Percentiles rank a stretch among this genome's conserved stretches.
Evolutionary conservation across 2,797 vertebrate species (phyloP).

Genomic region (Anisognathus igniventris): DNA sequence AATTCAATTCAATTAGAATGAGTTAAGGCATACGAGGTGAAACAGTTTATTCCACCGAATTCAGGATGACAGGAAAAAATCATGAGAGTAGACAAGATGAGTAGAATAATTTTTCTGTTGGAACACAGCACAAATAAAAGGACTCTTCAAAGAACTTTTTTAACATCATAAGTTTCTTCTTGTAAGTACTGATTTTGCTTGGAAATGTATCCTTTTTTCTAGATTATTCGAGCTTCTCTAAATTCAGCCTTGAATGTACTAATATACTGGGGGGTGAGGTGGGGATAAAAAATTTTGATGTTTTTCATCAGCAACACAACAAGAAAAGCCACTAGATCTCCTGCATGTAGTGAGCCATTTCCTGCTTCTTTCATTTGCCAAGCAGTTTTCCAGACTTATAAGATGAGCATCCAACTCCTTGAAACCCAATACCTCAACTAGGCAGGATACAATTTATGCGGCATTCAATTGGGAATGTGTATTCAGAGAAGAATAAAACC

Average conservation of each 20-base stretch:
- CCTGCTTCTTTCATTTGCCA: neutral
- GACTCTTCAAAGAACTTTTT: neutral
- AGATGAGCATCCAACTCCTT: neutral
- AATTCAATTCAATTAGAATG: constrained; percentile 35
- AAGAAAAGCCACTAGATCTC: neutral
- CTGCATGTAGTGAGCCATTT: neutral
- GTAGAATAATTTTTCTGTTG: constrained; percentile 18
- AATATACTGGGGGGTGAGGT: neutral
- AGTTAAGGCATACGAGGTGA: neutral
- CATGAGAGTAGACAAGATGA: constrained; percentile 2
- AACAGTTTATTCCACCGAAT: constrained; percentile 42
- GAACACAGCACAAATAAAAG: neutral
- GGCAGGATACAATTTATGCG: neutral
- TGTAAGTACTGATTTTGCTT: neutral
- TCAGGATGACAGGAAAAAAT: constrained; percentile 23
- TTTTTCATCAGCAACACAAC: neutral
- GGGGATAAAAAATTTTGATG: neutral
- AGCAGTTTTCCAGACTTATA: neutral
- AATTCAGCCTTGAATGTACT: neutral
- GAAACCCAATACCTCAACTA: neutral
- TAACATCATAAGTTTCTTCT: neutral
- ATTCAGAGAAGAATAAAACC: neutral
- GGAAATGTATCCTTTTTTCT: neutral
- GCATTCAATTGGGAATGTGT: rapidly evolving
- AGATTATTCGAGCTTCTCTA: neutral